Evolutionary conservation across 2,113 vertebrate species (phyloP).

Genomic region (Semicossyphus pulcher): DNA sequence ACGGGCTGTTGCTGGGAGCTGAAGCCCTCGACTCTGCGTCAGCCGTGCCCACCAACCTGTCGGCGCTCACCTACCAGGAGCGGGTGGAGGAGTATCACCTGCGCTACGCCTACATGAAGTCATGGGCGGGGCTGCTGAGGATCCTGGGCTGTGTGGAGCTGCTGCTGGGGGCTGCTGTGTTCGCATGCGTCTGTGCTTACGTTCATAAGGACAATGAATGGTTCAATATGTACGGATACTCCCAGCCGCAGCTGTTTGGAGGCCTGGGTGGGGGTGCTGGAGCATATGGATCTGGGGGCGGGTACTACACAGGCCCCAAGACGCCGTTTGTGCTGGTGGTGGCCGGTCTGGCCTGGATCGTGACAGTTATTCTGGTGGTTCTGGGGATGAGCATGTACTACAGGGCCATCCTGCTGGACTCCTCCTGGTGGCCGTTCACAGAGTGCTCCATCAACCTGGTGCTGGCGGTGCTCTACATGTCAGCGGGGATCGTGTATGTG

Average conservation of each 20-base stretch:
- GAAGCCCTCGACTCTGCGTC: conserved; percentile 81
- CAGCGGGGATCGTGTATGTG: conserved; percentile 89
- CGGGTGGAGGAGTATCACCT: conserved; percentile 87
- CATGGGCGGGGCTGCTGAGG: conserved; percentile 93
- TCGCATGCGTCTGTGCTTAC: conserved; percentile 95
- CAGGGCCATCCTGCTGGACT: conserved; percentile 93
- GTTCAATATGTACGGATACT: conserved; percentile 93
- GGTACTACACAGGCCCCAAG: conserved; percentile 89
- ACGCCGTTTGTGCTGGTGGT: conserved; percentile 92
- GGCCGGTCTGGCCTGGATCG: conserved; percentile 89
- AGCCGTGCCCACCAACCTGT: conserved; percentile 75
- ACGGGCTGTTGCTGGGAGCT: conserved; percentile 80
- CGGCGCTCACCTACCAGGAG: conserved; percentile 87
- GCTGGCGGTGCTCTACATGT: conserved; percentile 88
- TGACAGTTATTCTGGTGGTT: conserved; percentile 89
- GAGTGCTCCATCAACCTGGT: conserved; percentile 90
- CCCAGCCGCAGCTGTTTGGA: conserved; percentile 83
- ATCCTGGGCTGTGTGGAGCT: conserved; percentile 89
- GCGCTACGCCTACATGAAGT: conserved; percentile 95
- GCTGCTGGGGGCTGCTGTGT: conserved; percentile 91
- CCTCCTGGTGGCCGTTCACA: conserved; percentile 94
- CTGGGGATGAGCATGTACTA: conserved; percentile 96
- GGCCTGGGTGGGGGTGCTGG: conserved; percentile 62
- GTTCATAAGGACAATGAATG: conserved; percentile 97
- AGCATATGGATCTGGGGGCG: conserved; percentile 78